phyloP scores from a whole-genome alignment of 2,888 invertebrate species.

The Aplocera efformata region DNA sequence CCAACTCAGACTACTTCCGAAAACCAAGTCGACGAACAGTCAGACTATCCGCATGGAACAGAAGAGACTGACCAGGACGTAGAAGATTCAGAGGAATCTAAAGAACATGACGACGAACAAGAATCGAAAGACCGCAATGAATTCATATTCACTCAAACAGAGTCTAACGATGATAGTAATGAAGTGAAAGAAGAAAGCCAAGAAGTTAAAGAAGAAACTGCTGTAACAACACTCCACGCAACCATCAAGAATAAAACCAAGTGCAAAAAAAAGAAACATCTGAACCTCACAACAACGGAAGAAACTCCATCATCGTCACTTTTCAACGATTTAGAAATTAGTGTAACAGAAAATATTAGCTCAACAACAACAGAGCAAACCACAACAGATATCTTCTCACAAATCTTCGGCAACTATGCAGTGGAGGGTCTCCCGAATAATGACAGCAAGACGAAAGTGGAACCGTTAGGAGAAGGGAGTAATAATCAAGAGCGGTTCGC shows the following conservation, averaged over 20 bases:
- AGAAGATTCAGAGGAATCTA: constrained; percentile 22
- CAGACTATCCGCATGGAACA: constrained; percentile 12
- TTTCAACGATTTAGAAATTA: constrained; percentile 9
- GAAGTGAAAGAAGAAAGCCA: constrained; percentile 38
- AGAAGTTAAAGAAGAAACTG: constrained; percentile 39
- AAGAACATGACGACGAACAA: constrained; percentile 30
- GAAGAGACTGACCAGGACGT: constrained; percentile 14
- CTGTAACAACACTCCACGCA: constrained; percentile 37
- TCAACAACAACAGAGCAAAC: constrained; percentile 38
- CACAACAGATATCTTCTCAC: constrained; percentile 50
- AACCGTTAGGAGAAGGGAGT: constrained; percentile 45
- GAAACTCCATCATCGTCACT: constrained; percentile 18
- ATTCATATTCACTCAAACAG: constrained; percentile 44
- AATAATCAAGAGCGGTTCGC: constrained; percentile 45
- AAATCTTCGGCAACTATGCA: constrained; percentile 41
- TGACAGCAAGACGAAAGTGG: constrained; percentile 17
- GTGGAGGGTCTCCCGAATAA: constrained; percentile 10
- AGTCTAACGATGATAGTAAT: constrained; percentile 31
- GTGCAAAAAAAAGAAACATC: constrained; percentile 65
- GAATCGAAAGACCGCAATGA: constrained; percentile 53
- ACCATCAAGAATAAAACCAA: constrained; percentile 60
- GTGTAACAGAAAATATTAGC: constrained; percentile 21
- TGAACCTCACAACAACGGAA: constrained; percentile 37
- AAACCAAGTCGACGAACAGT: constrained; percentile 34
- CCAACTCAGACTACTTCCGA: constrained; percentile 36